Evolutionary conservation across 2,113 vertebrate species (phyloP), one percentile per base, ranked within the genome.

Genomic region (Ramphastos sulfuratus): DNA sequence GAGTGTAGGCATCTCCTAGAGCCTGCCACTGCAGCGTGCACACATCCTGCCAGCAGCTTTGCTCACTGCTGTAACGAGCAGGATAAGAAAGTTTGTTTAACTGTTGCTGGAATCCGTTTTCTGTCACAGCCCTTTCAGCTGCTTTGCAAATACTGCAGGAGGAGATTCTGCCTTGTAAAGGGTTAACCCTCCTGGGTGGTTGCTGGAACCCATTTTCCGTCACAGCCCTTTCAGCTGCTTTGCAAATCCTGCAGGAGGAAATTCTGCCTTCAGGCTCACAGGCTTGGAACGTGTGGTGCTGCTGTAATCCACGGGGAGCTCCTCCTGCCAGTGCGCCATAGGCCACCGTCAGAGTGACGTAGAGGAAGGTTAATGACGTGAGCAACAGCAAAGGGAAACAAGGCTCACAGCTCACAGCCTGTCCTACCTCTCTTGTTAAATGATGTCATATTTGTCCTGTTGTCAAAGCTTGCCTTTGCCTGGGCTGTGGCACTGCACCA

Each of bases 271-370:
- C 0, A 8, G 81, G 63, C 85, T 61, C 78, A 48, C 23, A 14
- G 0, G 1, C 60, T 54, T 0, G 85, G 82, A 9, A 61, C 6
- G 7, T 0, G 2, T 13, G 5, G 42, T 5, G 61, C 24, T 10
- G 55, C 33, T 42, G 71, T 4, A 33, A n/a, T 54, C 25, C 66
- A 25, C 0, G 2, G 37, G 48, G 39, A 61, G 37, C 56, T 63
- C 19, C 44, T 59, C 42, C 6, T 50, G 52, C 4, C 0, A 69
- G 39, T 5, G 58, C 63, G 30, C 21, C 0, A 0, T 10, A 10
- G 42, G 35, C 46, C 48, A 25, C 82, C 15, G 1, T 5, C 42
- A 48, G 12, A 15, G 66, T 20, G 19, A 54, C 33, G 12, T 27
- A 37, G 9, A 2, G 25, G 4, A 4, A 2, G 13, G 1, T 17